These are phyloP conservation scores for Ligdia adustata DNA, from an alignment of 2,888 invertebrate species.

Conservation along the genomic window DNA sequence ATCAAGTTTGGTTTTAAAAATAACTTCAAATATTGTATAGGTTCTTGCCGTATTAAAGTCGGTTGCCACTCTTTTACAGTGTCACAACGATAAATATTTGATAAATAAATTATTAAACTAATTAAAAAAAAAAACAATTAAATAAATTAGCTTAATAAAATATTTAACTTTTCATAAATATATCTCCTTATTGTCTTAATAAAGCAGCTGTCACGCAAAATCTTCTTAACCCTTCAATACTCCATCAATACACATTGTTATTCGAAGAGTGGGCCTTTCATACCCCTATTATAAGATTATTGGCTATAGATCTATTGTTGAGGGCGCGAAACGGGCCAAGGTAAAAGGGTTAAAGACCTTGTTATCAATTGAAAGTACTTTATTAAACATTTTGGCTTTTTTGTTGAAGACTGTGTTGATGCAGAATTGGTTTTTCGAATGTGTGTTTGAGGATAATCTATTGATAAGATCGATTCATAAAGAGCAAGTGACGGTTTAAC, in stretches of 20 bases:
- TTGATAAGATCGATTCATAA: slow-evolving; percentile 7
- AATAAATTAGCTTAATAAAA: too few relatives aligned
- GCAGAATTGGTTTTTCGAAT: slow-evolving; percentile 10
- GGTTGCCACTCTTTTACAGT: too few relatives aligned
- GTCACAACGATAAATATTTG: too few relatives aligned
- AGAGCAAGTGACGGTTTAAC: neutral
- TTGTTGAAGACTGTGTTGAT: slow-evolving; percentile 8
- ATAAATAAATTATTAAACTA: too few relatives aligned
- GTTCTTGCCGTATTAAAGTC: too few relatives aligned
- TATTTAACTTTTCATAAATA: neutral
- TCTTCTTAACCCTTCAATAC: slow-evolving; percentile 61
- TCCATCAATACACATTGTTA: slow-evolving; percentile 49
- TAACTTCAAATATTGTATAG: too few relatives aligned
- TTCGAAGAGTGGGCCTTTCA: slow-evolving; percentile 49
- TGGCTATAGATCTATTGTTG: slow-evolving; percentile 78
- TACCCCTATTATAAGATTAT: slow-evolving; percentile 77
- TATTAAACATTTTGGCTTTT: slow-evolving; percentile 28
- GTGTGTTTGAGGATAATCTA: slow-evolving; percentile 17
- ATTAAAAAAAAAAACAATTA: too few relatives aligned
- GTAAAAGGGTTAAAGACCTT: slow-evolving; percentile 58
- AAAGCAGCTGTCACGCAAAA: slow-evolving; percentile 47
- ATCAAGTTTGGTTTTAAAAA: too few relatives aligned
- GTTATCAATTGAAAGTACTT: slow-evolving; percentile 50
- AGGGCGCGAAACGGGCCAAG: slow-evolving; percentile 59
- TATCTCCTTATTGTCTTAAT: slow-evolving; percentile 14